Percentiles rank a stretch among this genome's conserved stretches.
These are phyloP conservation scores for Lepidiolamprologus cunningtoni DNA, from an alignment of 2,113 vertebrate species.

Conservation along the genomic window DNA sequence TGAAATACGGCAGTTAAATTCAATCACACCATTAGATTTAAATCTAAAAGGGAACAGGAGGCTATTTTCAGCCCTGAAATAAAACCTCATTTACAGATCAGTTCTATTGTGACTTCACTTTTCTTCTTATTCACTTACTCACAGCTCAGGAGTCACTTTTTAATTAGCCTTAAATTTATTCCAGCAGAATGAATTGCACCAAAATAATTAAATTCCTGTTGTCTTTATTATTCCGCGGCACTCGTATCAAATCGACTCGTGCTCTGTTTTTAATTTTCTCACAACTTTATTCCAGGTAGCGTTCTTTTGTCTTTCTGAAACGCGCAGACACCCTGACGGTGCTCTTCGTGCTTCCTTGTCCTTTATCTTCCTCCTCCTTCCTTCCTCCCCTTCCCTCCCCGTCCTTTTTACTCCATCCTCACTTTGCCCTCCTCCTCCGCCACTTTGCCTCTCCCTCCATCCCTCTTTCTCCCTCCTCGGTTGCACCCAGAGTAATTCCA, in stretches of 20 bases:
- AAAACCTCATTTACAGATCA: background rate
- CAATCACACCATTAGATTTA: background rate
- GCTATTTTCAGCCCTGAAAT: background rate
- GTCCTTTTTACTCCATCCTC: background rate
- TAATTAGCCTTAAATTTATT: conserved; percentile 9
- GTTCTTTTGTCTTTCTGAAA: background rate
- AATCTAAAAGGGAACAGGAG: background rate
- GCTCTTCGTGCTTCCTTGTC: background rate
- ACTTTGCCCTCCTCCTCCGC: background rate
- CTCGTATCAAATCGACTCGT: background rate
- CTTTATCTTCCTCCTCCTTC: background rate
- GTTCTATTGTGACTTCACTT: background rate
- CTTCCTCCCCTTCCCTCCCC: background rate
- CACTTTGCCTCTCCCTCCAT: background rate
- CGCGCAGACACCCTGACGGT: background rate
- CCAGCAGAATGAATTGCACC: background rate
- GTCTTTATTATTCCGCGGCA: background rate
- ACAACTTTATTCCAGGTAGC: background rate
- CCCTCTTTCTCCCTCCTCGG: background rate
- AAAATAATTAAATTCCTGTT: conserved; percentile 7
- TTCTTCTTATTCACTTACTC: background rate
- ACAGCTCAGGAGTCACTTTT: background rate
- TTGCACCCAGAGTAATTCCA: conserved; percentile 48
- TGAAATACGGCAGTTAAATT: background rate
- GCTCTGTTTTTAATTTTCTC: background rate